phyloP scores from a whole-genome alignment of 2,797 vertebrate genomes.

The Sciurus carolinensis region DNA sequence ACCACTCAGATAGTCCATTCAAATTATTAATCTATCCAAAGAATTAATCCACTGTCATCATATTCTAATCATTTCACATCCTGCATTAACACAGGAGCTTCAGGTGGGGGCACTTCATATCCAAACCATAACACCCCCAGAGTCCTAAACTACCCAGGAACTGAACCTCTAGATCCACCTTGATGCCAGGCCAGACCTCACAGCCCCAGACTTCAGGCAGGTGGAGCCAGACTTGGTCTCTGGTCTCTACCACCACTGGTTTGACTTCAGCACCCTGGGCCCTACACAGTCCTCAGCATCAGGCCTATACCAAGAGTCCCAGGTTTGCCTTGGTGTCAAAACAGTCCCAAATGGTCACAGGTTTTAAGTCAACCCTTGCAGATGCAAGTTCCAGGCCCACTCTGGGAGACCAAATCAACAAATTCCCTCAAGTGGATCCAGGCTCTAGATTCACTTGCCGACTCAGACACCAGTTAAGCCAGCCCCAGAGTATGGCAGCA shows the following conservation, averaged over 20 bases:
- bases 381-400: background rate
- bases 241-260: background rate
- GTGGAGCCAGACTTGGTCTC: background rate
- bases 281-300: background rate
- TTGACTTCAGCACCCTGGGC: background rate
- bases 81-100: too few relatives aligned
- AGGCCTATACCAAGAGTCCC: too few relatives aligned
- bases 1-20: too few relatives aligned
- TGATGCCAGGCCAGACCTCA: background rate
- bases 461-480: background rate
- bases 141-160: too few relatives aligned
- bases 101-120: too few relatives aligned
- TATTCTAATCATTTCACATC: too few relatives aligned
- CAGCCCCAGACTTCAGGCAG: background rate
- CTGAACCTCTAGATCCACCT: too few relatives aligned
- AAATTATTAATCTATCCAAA: too few relatives aligned
- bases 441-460: background rate
- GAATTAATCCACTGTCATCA: too few relatives aligned
- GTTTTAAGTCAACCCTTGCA: background rate
- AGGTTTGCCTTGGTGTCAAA: background rate
- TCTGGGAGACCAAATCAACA: background rate
- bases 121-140: too few relatives aligned
- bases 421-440: background rate
- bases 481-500: background rate
- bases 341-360: background rate